Evolutionary conservation across 2,888 invertebrate genomes (phyloP), one percentile per base, ranked within the genome.

Genomic region (Acleris cristana): DNA sequence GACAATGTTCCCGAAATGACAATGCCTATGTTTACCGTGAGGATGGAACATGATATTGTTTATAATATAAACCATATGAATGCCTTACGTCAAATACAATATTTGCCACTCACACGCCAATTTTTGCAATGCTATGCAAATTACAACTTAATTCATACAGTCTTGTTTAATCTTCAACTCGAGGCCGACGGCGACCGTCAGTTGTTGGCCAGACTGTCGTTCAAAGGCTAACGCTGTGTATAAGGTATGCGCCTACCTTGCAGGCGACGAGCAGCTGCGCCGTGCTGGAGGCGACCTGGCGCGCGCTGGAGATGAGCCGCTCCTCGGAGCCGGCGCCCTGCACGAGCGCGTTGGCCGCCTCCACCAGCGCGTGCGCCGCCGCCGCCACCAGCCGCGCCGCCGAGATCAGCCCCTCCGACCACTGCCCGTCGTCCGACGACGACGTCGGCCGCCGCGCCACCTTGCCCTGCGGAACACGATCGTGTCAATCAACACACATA

Each of bases 231-330:
- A 2, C 26, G 26, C 26, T 6, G 6, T 1, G 7, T 30, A 30
- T 30, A 30, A 23, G 3, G 23, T 4, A 0, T 5, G n/a, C 2
- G 14, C 23, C 2, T 59, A 92, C 99, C 94, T 99, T 99, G 92
- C 99, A 99, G 0, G 99, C 99, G 55, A 99, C 99, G 62, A 99
- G 89, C 65, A 99, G 93, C 82, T 99, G 99, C 0, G 99, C 99
- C 0, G 99, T 99, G 1, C 98, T 98, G 60, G 98, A 97, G 7
- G 99, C 99, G 10, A 99, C 99, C 89, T 98, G 98, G 78, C 99
- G 96, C 3, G 99, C 99, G 19, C 99, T 97, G 1, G 99, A 98
- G 73, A 99, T 98, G 34, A 99, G 94, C 82, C 99, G 96, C 88
- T 99, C 99, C 88, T 99, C 99, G 16, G 97, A 96, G 59, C 97